phyloP scores from a whole-genome alignment of 2,113 vertebrate species.

The Merops nubicus region DNA sequence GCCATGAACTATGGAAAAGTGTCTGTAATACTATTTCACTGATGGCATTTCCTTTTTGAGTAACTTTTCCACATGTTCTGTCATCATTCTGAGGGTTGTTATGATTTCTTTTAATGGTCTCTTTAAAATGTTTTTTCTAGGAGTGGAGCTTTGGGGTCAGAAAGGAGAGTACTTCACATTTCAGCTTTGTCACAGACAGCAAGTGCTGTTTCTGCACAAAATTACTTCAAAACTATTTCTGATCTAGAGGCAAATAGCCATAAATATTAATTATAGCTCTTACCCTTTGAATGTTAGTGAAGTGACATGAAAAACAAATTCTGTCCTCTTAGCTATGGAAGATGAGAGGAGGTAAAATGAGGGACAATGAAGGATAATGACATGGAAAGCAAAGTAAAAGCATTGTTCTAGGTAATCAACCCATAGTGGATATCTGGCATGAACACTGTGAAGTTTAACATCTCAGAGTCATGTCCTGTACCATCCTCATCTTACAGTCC shows the following conservation, averaged over 20 bases:
- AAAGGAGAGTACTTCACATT: not conserved
- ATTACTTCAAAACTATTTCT: not conserved
- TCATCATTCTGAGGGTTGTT: not conserved
- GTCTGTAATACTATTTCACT: not conserved
- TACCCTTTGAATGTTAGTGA: constrained; percentile 32
- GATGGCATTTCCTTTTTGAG: not conserved
- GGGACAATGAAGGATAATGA: not conserved
- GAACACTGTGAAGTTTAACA: not conserved
- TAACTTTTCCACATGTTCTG: not conserved
- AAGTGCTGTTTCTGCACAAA: not conserved
- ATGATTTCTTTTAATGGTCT: not conserved
- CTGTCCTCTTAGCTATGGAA: not conserved
- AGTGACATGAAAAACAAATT: not conserved
- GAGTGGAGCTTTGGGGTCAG: not conserved
- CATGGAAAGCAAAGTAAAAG: not conserved
- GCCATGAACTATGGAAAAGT: not conserved
- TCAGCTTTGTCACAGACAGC: not conserved
- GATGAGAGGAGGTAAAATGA: not conserved
- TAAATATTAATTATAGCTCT: not conserved
- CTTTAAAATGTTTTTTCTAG: not conserved
- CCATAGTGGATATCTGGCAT: not conserved
- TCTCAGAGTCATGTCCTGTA: not conserved
- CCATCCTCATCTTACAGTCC: not conserved
- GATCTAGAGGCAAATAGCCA: not conserved
- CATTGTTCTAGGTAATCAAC: not conserved